These are phyloP conservation scores for Heteronetta atricapilla DNA, from an alignment of 2,113 vertebrate genomes.

Conservation along the genomic window DNA sequence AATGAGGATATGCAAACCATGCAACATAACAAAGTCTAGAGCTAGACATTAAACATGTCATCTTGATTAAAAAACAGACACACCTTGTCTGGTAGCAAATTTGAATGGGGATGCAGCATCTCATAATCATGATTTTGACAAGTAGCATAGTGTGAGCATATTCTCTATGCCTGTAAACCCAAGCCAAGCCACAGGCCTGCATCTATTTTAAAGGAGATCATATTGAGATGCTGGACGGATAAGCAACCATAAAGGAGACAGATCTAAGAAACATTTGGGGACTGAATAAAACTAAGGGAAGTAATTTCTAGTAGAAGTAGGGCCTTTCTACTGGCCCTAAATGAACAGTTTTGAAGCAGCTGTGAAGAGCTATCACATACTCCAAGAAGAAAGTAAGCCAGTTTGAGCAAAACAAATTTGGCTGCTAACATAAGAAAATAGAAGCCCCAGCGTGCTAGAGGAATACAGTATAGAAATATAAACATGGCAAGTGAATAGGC, in stretches of 20 bases:
- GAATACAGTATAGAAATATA: not conserved
- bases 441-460: not conserved
- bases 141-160: not conserved
- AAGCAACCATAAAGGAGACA: not conserved
- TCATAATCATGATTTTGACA: not conserved
- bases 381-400: not conserved
- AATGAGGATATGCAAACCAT: not conserved
- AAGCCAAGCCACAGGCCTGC: not conserved
- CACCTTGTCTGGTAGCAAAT: not conserved
- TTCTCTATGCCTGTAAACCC: not conserved
- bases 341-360: not conserved
- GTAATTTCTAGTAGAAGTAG: not conserved
- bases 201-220: not conserved
- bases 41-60: not conserved
- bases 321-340: not conserved
- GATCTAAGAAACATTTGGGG: not conserved
- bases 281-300: not conserved
- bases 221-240: not conserved
- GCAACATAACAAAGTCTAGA: not conserved
- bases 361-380: not conserved
- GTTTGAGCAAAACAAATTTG: not conserved
- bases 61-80: slow-evolving; percentile 22
- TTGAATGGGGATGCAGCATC: not conserved
- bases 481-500: not conserved
- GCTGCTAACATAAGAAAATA: not conserved